These are phyloP conservation scores for Ferrisia virgata DNA, from an alignment of 2,888 invertebrate species.

Conservation along the genomic window DNA sequence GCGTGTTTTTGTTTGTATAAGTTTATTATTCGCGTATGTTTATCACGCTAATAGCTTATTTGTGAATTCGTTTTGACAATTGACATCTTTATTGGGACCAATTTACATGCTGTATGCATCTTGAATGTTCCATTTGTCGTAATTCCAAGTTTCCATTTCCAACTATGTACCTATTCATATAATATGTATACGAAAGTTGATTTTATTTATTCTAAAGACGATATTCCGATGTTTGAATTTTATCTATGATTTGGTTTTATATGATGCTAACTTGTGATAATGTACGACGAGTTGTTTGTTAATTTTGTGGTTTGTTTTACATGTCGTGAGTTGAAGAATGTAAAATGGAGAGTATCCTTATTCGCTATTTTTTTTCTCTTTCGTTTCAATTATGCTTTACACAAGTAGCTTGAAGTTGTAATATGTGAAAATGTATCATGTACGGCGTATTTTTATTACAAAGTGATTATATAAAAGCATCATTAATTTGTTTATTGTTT, in stretches of 20 bases:
- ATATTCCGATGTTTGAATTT: background rate
- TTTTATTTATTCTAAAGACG: background rate
- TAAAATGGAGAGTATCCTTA: background rate
- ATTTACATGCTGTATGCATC: background rate
- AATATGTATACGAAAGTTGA: background rate
- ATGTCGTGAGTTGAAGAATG: background rate
- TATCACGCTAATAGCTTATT: background rate
- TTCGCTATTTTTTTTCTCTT: background rate
- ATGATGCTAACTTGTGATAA: background rate
- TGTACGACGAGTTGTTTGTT: background rate
- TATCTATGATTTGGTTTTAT: background rate
- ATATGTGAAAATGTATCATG: constrained; percentile 10
- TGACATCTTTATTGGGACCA: background rate
- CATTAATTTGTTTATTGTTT: background rate
- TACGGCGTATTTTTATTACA: constrained; percentile 2
- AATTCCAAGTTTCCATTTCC: too few relatives aligned
- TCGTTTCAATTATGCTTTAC: background rate
- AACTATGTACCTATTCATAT: too few relatives aligned
- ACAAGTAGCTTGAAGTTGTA: background rate
- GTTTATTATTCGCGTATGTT: background rate
- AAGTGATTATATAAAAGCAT: constrained; percentile 4
- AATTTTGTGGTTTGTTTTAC: background rate
- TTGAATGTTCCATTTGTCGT: background rate
- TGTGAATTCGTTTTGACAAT: background rate
- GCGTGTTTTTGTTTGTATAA: constrained; percentile 7